Conservation (phyloP, 1,140 invertebrate species). For the Lutraria rhynchaena region DNA sequence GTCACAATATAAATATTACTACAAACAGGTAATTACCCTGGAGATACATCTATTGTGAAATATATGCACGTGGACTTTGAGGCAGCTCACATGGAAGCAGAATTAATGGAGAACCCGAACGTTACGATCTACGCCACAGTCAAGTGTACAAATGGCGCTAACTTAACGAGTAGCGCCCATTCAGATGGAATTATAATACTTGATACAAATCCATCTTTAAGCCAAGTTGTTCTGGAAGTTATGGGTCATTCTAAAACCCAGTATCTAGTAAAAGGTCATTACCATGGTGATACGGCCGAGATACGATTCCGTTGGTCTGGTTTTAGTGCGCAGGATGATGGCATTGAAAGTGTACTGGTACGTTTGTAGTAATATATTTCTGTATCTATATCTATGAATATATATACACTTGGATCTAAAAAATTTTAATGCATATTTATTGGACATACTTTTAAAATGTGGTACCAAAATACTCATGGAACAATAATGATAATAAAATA, state of each 20-base stretch:
- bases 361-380: background rate
- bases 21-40: background rate
- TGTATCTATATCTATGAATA: background rate
- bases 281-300: constrained; percentile 27
- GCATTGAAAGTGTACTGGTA: constrained; percentile 42
- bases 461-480: too few species aligned
- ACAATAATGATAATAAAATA: too few species aligned
- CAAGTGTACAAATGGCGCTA: constrained; percentile 31
- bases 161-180: background rate
- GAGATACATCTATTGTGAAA: constrained; percentile 6
- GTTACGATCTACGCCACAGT: constrained; percentile 21
- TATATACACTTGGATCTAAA: background rate
- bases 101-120: background rate
- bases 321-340: constrained; percentile 28
- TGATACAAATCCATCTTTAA: background rate
- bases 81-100: background rate
- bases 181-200: constrained; percentile 25
- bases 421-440: background rate
- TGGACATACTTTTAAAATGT: too few species aligned
- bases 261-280: constrained; percentile 10
- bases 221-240: background rate
- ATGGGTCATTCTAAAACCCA: constrained; percentile 4
- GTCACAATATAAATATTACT: background rate
- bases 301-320: constrained; percentile 39
- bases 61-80: background rate